Evolutionary conservation across 2,113 vertebrate genomes (phyloP).

Genomic region (Gorsachius goisagi): DNA sequence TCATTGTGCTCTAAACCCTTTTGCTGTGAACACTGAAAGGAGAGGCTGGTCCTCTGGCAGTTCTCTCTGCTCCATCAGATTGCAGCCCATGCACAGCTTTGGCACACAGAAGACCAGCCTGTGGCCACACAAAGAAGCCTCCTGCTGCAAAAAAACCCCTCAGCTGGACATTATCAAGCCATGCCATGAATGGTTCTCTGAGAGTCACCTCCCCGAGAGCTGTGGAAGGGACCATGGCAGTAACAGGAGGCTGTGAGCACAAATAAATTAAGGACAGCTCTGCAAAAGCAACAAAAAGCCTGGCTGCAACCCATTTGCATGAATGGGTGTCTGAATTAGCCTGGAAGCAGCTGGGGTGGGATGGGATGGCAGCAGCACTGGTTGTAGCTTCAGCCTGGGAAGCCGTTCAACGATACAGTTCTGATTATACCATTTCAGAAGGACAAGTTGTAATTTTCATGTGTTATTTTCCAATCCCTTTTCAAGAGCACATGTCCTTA

Average conservation of each 20-base stretch:
- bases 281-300: neutral
- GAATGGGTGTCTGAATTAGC: neutral
- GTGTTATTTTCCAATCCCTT: neutral
- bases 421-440: neutral
- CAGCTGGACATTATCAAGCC: neutral
- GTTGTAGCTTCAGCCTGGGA: neutral
- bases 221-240: neutral
- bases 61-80: neutral
- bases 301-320: neutral
- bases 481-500: neutral
- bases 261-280: neutral
- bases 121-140: neutral
- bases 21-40: neutral
- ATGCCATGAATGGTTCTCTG: no score
- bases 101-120: neutral
- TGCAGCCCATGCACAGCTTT: neutral
- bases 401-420: neutral
- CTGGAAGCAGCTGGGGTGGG: neutral
- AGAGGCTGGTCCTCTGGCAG: neutral
- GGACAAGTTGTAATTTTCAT: neutral
- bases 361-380: neutral
- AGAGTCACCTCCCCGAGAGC: neutral
- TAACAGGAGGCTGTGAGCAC: neutral
- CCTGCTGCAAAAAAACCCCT: neutral
- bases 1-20: neutral